Evolutionary conservation across 2,113 vertebrate genomes (phyloP).

Genomic region (Spea bombifrons): DNA sequence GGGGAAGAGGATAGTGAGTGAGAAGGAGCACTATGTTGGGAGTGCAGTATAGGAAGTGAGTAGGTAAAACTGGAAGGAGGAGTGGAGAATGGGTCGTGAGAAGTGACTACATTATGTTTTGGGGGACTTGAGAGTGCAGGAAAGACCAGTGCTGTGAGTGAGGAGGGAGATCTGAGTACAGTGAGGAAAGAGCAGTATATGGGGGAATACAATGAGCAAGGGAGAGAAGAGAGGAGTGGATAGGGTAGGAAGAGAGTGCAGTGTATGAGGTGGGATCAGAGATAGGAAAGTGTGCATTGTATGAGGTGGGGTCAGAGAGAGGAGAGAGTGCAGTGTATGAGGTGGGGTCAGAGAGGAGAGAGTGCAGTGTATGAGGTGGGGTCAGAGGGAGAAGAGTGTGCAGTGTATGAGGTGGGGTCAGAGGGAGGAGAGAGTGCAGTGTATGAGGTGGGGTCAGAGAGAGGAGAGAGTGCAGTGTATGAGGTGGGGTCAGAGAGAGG

Average conservation of each 20-base stretch:
- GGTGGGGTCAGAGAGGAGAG: neutral
- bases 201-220: neutral
- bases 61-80: neutral
- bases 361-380: neutral
- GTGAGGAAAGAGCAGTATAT: too few relatives aligned
- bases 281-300: neutral
- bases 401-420: neutral
- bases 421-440: neutral
- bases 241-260: neutral
- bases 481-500: neutral
- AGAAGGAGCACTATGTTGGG: neutral
- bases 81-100: neutral
- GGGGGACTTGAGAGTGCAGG: too few relatives aligned
- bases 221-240: neutral
- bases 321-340: neutral
- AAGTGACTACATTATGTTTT: too few relatives aligned
- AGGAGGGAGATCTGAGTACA: too few relatives aligned
- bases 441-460: neutral
- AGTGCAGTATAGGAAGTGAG: too few relatives aligned
- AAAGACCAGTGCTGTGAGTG: too few relatives aligned
- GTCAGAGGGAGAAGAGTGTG: neutral
- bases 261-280: neutral
- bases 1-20: neutral
- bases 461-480: neutral
- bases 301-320: neutral